phyloP scores from a whole-genome alignment of 2,797 vertebrate species.

The Danio jaintianensis region DNA sequence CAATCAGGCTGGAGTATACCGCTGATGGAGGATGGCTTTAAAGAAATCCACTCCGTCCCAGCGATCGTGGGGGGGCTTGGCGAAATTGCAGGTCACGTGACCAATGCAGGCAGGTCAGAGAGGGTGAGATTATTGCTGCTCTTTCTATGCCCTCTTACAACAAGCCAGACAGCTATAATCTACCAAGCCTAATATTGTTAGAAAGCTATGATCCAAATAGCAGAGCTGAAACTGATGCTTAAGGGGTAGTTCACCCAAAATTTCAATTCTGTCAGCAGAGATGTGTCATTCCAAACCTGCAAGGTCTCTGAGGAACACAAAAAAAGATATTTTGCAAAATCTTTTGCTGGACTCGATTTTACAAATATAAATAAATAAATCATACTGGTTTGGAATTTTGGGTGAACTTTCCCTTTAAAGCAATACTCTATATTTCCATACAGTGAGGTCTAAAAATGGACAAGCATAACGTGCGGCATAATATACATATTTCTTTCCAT shows the following conservation, averaged over 20 bases:
- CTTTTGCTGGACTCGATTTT: not conserved
- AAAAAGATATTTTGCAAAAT: not conserved
- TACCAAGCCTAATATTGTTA: slow-evolving; percentile 50
- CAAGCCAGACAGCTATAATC: slow-evolving; percentile 36
- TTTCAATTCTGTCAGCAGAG: not conserved
- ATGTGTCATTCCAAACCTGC: not conserved
- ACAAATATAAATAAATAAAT: not conserved
- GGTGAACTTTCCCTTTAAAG: not conserved
- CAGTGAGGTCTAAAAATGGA: slow-evolving; percentile 2
- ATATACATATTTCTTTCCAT: slow-evolving; percentile 50
- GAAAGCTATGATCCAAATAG: slow-evolving; percentile 33
- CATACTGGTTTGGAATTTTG: not conserved
- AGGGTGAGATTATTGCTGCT: slow-evolving; percentile 29
- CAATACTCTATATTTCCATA: slow-evolving; percentile 1
- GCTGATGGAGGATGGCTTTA: slow-evolving; percentile 57
- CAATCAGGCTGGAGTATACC: slow-evolving; percentile 51
- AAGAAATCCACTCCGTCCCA: slow-evolving; percentile 43
- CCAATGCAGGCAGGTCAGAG: slow-evolving; percentile 33
- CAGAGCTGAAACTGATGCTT: slow-evolving; percentile 22
- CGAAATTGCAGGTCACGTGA: slow-evolving; percentile 55
- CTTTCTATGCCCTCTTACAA: slow-evolving; percentile 40
- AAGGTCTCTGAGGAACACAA: not conserved
- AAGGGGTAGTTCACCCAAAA: not conserved
- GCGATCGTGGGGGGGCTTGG: slow-evolving; percentile 38
- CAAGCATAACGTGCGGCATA: slow-evolving; percentile 6